Base-by-base conservation (phyloP, 2,113 vertebrate genomes). In the Chloropsis hardwickii region DNA sequence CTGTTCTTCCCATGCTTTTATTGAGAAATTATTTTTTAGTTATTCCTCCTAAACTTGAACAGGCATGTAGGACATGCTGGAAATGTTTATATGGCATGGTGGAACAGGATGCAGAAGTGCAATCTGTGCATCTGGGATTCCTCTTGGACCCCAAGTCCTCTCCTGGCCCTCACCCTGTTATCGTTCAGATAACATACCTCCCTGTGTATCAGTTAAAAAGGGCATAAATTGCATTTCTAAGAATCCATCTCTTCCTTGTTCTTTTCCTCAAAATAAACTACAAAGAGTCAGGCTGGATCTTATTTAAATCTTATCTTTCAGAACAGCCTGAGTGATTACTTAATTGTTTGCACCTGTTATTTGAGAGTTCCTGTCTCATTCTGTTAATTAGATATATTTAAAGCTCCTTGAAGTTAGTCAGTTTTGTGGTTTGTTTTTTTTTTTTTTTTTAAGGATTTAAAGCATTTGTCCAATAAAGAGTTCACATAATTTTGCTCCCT, bases 301-400 rank as follows among this genome's bases (percentile, higher is more conserved):
- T 50, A 73, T 62, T 80, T 79, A 60, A 65, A 61, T 69, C 62
- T 72, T 39, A 39, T 42, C 45, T 85, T 69, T 74, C 39, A 57
- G 53, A 81, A 64, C 51, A 74, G 33, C 44, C 24, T 54, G 66
- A 74, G 40, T 92, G 81, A 95, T 93, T 93, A 62, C 80, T 88
- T 92, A 95, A 82, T 94, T 85, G 81, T 86, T 91, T 77, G 62
- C 81, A 88, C 84, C 87, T 97, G 78, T 40, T 91, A 88, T 80
- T 93, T 84, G 72, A 92, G 66, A 80, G 44, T n/a, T 87, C n/a
- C 61, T 87, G 12, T 54, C 78, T 92, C 81, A 39, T 93, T 91
- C 78, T 47, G 64, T 58, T 95, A 79, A 96, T 90, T 72, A 81
- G 58, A 10, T 21, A 15, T 83, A 89, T 77, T 90, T 91, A 90